These are phyloP conservation scores for Pedicia rivosa DNA, from an alignment of 2,888 invertebrate genomes.

Conservation along the genomic window DNA sequence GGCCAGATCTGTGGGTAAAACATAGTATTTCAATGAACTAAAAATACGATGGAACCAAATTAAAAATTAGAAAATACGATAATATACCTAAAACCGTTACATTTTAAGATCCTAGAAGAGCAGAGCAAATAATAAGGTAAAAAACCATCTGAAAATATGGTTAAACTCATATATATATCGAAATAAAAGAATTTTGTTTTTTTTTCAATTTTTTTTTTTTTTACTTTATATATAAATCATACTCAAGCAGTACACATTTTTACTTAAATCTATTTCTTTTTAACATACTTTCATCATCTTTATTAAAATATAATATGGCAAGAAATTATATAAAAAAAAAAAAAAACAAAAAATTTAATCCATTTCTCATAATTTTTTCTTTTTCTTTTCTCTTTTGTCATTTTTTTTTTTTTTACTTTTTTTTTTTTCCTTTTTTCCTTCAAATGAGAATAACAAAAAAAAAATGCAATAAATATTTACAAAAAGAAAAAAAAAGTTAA, in stretches of 20 bases:
- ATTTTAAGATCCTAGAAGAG: no score
- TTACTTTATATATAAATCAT: conserved; percentile 7
- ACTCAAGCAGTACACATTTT: conserved; percentile 9
- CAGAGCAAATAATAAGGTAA: no score
- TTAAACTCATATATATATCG: neutral
- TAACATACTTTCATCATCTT: neutral
- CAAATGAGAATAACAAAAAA: no score
- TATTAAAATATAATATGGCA: neutral
- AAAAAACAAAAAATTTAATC: neutral
- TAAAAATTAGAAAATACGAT: no score
- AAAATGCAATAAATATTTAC: no score
- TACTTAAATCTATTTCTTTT: neutral
- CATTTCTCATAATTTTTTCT: conserved; percentile 1
- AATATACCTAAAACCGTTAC: no score
- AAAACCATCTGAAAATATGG: no score
- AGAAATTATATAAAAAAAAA: neutral
- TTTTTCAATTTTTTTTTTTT: conserved; percentile 4
- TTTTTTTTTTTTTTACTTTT: neutral
- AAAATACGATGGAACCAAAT: no score
- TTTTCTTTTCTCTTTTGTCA: neutral
- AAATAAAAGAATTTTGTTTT: neutral
- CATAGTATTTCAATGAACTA: no score
- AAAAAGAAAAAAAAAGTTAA: no score
- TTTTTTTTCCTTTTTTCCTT: conserved; percentile 4
- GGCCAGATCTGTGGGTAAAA: no score